Percentiles rank a stretch among this genome's conserved stretches.
These are phyloP conservation scores for Helicoverpa armigera DNA, from an alignment of 1,140 invertebrate genomes.

Conservation along the genomic window DNA sequence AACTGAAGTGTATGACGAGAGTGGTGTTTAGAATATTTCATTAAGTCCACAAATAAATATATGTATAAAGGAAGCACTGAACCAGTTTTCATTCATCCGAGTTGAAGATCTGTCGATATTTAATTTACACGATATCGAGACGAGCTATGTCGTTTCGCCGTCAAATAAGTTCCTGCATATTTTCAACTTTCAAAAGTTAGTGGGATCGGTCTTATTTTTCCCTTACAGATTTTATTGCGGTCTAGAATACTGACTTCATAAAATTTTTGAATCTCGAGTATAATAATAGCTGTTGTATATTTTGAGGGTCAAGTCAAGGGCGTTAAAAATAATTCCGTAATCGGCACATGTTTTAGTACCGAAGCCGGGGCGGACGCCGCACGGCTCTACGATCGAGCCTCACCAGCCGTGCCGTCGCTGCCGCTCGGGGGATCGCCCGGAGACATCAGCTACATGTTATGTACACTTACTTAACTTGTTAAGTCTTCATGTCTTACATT, in stretches of 20 bases:
- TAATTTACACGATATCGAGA: neutral
- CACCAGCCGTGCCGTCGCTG: constrained; percentile 28
- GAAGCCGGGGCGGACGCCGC: too few species aligned
- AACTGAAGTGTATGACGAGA: neutral
- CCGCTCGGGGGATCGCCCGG: constrained; percentile 19
- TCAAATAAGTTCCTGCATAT: neutral
- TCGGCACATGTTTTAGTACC: too few species aligned
- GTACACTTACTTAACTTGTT: constrained; percentile 5
- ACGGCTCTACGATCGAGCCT: neutral
- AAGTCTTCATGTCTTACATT: neutral
- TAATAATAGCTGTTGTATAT: too few species aligned
- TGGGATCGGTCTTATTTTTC: neutral
- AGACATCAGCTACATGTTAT: constrained; percentile 3
- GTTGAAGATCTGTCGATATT: neutral
- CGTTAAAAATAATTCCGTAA: too few species aligned
- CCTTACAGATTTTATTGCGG: too few species aligned
- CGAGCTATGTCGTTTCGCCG: neutral
- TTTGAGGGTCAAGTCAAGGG: too few species aligned
- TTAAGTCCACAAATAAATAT: neutral
- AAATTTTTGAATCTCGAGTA: too few species aligned
- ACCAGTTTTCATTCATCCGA: neutral
- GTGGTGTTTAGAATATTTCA: neutral
- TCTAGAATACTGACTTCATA: too few species aligned
- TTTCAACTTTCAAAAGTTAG: neutral
- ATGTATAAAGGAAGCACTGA: neutral